A percentile compares a stretch with the other conserved stretches of the same genome.
Evolutionary conservation across 2,113 vertebrate genomes (phyloP).

Genomic region (Forbesichthys agassizii): DNA sequence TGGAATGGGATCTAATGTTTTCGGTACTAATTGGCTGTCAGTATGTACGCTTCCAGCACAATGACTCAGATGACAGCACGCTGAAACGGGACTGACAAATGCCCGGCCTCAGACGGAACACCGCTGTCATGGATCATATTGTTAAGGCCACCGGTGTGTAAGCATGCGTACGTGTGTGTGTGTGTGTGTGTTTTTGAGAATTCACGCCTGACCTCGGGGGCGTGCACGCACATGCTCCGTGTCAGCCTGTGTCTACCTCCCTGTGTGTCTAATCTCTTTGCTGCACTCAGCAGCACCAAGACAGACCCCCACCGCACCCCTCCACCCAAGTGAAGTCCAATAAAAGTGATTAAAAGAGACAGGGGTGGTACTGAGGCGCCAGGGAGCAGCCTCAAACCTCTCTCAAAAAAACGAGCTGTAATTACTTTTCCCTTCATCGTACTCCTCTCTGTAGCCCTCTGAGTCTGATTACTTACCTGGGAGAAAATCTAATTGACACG

Average conservation of each 20-base stretch:
- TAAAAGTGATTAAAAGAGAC: constrained; percentile 68
- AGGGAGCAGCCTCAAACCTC: constrained; percentile 58
- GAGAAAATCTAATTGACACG: constrained; percentile 76
- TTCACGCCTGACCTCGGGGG: too few relatives aligned
- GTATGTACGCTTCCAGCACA: constrained; percentile 1
- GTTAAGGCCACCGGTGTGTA: background rate
- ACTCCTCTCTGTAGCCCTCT: constrained; percentile 34
- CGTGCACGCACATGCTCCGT: constrained; percentile 1
- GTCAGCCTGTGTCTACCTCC: constrained; percentile 19
- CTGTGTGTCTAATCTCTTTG: constrained; percentile 43
- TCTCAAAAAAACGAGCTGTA: constrained; percentile 51
- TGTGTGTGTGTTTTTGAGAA: background rate
- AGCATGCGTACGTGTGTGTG: too few relatives aligned
- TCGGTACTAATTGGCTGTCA: constrained; percentile 8
- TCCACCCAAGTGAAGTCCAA: constrained; percentile 48
- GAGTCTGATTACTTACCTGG: constrained; percentile 70
- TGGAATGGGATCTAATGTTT: constrained; percentile 18
- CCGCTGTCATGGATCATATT: constrained; percentile 44
- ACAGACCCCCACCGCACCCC: constrained; percentile 28
- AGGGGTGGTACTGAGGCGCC: constrained; percentile 39
- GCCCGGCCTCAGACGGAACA: constrained; percentile 11
- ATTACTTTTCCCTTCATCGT: constrained; percentile 72
- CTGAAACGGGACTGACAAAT: constrained; percentile 11
- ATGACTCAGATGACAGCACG: constrained; percentile 6
- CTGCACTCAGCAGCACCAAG: background rate